Evolutionary conservation across 2,113 vertebrate genomes (phyloP), one percentile per base, ranked within the genome.

Genomic region (Perca fluviatilis): DNA sequence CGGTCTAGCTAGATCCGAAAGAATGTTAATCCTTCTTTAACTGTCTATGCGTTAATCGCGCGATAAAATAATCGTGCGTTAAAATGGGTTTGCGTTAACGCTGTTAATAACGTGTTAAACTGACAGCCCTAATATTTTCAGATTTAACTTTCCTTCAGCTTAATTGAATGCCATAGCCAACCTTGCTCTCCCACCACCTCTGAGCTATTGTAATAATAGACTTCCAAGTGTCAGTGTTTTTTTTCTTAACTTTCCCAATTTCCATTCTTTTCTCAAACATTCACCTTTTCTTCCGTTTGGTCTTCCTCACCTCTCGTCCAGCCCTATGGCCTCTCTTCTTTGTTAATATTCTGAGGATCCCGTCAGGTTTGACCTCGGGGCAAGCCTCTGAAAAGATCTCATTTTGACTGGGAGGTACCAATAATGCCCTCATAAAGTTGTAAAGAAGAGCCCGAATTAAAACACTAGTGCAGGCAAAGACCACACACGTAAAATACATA

Each of bases 291-390:
- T 81, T 40, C 25, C 9, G 2, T 75, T 84, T 84, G 33, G 74
- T 82, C 74, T 74, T 74, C 11, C 54, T 90, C 75, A 61, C 83
- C 79, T 79, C 77, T 60, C 43, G 0, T 58, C 58, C 77, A 64
- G 71, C 77, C 74, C 60, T 18, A 0, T 74, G 76, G 64, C 82
- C 73, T 71, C 33, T 74, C 21, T 70, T 70, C 57, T 74, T 67
- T 83, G 73, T 91, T 91, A 86, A 86, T 87, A 93, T 92, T 91
- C 90, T 49, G 67, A 76, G 49, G 79, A 85, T 63, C 58, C 74
- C 73, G 3, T 83, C 88, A 71, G 79, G 36, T 83, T 65, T 89
- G 88, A 91, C 86, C 86, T 74, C 19, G 4, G 67, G 90, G 73
- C 67, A 43, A 62, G 64, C 78, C 70, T 78, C 79, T 78, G 74